Evolutionary conservation across 1,140 invertebrate species (phyloP).

Genomic region (Cryptotermes secundus): DNA sequence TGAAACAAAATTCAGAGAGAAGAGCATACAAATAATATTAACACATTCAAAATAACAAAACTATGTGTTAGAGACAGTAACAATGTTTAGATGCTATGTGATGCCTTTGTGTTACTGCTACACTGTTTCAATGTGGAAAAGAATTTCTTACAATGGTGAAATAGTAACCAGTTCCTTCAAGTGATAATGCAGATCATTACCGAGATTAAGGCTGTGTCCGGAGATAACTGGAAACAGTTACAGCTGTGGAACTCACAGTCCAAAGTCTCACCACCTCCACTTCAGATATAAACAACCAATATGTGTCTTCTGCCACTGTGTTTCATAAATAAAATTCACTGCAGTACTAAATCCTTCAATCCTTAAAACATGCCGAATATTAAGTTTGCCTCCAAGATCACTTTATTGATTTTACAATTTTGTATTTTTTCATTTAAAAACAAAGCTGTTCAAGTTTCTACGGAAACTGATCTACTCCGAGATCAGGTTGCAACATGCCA

Average conservation of each 20-base stretch:
- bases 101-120: background rate
- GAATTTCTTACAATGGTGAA: background rate
- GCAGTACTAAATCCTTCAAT: background rate
- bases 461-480: background rate
- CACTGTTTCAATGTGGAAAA: constrained; percentile 15
- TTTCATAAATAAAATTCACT: constrained; percentile 19
- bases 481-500: background rate
- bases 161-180: background rate
- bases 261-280: background rate
- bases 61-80: background rate
- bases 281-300: background rate
- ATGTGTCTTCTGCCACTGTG: background rate
- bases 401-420: constrained; percentile 12
- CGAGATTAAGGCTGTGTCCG: background rate
- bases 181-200: constrained; percentile 10
- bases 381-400: constrained; percentile 3
- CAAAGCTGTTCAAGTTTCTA: background rate
- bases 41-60: background rate
- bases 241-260: constrained; percentile 13
- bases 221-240: background rate
- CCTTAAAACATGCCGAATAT: constrained; percentile 8
- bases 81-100: background rate
- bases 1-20: background rate
- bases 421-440: background rate
- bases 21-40: background rate